phyloP scores from a whole-genome alignment of 2,113 vertebrate genomes.

The Gallinago jamesoni region DNA sequence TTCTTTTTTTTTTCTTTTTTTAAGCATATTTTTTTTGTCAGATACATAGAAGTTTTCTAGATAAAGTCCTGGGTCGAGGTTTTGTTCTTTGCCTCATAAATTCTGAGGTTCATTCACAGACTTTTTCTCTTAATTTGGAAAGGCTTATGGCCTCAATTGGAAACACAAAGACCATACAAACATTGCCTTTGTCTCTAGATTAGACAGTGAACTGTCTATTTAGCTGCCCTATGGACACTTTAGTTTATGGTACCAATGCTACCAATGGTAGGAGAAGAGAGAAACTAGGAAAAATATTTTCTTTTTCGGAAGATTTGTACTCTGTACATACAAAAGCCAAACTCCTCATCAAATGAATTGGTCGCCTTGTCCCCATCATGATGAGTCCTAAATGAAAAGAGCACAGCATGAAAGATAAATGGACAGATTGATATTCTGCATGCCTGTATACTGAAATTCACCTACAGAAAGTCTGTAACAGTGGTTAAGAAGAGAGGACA shows the following conservation, averaged over 20 bases:
- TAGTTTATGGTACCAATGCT: not conserved
- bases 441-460: not conserved
- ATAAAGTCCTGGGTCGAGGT: not conserved
- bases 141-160: not conserved
- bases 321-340: not conserved
- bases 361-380: not conserved
- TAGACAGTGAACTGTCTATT: not conserved
- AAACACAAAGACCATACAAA: not conserved
- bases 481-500: not conserved
- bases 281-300: not conserved
- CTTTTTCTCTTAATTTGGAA: not conserved
- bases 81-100: not conserved
- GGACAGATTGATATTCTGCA: not conserved
- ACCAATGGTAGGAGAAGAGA: not conserved
- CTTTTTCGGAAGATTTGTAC: not conserved
- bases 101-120: not conserved
- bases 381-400: not conserved
- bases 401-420: not conserved
- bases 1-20: not conserved
- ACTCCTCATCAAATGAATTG: not conserved
- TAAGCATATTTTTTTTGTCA: not conserved
- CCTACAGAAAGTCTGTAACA: not conserved
- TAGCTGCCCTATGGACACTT: not conserved
- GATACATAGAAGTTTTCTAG: not conserved
- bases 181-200: not conserved